These are phyloP conservation scores for Drosophila nebulosa DNA, from an alignment of 1,140 invertebrate genomes.

Conservation along the genomic window DNA sequence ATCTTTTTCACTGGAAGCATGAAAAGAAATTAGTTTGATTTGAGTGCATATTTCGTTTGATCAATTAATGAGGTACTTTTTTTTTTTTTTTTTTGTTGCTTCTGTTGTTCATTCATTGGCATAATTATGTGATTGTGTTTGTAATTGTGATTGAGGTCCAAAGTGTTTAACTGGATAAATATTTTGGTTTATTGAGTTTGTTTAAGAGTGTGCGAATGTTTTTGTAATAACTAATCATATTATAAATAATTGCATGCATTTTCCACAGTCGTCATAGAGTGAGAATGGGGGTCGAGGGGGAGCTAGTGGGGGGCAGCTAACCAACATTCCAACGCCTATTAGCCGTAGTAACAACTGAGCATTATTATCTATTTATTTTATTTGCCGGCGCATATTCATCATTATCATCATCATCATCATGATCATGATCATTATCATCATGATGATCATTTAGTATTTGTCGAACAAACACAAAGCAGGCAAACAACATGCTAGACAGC, in stretches of 20 bases:
- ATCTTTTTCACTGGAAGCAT: conserved; percentile 34
- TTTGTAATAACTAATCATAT: conserved; percentile 6
- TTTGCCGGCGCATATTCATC: conserved; percentile 52
- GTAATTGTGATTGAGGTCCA: not conserved
- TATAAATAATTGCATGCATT: conserved; percentile 22
- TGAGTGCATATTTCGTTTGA: not conserved
- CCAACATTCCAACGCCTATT: not conserved
- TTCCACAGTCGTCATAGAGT: conserved; percentile 28
- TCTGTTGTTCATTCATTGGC: not conserved
- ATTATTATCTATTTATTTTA: conserved; percentile 18
- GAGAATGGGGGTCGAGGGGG: not conserved
- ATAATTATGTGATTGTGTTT: no score
- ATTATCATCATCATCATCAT: conserved; percentile 11
- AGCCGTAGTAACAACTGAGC: conserved; percentile 9
- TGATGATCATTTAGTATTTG: conserved; percentile 46
- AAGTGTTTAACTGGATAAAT: not conserved
- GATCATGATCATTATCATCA: no score
- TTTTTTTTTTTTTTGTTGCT: not conserved
- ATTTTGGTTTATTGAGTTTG: no score
- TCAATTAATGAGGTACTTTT: conserved; percentile 4
- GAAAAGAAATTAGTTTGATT: conserved; percentile 37
- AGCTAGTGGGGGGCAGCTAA: not conserved
- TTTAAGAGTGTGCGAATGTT: not conserved
- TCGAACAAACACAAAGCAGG: conserved; percentile 50
- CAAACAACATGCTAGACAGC: conserved; percentile 32